phyloP scores from a whole-genome alignment of 2,888 invertebrate species.

The Zaprionus obscuricornis region DNA sequence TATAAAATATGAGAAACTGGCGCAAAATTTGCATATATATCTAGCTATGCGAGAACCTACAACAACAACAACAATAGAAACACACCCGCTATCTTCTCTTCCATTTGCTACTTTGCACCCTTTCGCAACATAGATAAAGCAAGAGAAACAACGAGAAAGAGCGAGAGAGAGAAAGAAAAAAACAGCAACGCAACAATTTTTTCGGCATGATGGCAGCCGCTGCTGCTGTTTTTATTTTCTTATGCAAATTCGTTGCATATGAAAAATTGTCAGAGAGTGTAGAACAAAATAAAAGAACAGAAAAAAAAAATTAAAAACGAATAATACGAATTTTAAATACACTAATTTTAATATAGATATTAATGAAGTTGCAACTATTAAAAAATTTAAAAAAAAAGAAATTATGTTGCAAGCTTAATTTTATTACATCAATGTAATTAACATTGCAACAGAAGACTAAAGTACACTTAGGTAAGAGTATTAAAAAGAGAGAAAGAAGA shows the following conservation, averaged over 20 bases:
- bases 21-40: constrained; percentile 69
- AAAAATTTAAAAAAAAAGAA: no score
- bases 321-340: no score
- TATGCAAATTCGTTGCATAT: constrained; percentile 76
- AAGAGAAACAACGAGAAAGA: constrained; percentile 1
- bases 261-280: constrained; percentile 55
- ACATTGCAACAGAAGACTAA: no score
- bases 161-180: constrained; percentile 36
- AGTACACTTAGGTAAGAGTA: not conserved
- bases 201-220: constrained; percentile 56
- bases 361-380: no score
- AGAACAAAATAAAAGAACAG: constrained; percentile 16
- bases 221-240: constrained; percentile 53
- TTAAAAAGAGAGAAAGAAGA: not conserved
- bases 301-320: not conserved
- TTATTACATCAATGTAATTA: no score
- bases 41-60: constrained; percentile 46
- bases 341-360: no score
- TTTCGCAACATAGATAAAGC: constrained; percentile 3
- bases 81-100: not conserved
- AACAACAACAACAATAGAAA: constrained; percentile 44
- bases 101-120: not conserved
- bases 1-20: constrained; percentile 53
- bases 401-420: no score
- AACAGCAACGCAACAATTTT: constrained; percentile 69